Evolutionary conservation across 1,140 invertebrate species (phyloP).

Genomic region (Drosophila nigromelanica): DNA sequence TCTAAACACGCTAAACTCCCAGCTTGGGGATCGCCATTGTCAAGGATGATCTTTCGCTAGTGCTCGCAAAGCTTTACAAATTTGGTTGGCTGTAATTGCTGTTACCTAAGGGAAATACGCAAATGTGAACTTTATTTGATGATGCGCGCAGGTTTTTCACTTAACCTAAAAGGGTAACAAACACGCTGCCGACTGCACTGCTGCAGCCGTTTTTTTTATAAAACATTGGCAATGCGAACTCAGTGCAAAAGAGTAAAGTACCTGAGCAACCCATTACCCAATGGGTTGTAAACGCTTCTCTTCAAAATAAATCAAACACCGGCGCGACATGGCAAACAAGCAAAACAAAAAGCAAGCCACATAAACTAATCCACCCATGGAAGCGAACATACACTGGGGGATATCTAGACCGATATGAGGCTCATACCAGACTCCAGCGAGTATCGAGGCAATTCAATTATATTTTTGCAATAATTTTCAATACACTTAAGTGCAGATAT

Average conservation of each 20-base stretch:
- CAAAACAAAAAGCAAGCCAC: slow-evolving; percentile 43
- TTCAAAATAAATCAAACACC: slow-evolving; percentile 73
- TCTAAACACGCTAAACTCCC: slow-evolving; percentile 13
- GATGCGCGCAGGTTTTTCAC: slow-evolving; percentile 55
- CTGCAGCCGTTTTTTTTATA: neutral
- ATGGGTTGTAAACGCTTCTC: slow-evolving; percentile 39
- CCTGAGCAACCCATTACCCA: neutral
- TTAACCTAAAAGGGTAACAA: slow-evolving; percentile 50
- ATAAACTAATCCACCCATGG: slow-evolving; percentile 45
- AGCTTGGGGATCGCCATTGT: slow-evolving; percentile 15
- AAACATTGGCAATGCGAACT: slow-evolving; percentile 23
- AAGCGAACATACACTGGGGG: slow-evolving; percentile 43
- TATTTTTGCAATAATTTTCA: slow-evolving; percentile 83
- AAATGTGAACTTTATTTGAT: slow-evolving; percentile 51
- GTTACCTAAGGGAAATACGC: neutral
- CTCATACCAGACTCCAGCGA: slow-evolving; percentile 5
- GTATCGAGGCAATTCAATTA: slow-evolving; percentile 74
- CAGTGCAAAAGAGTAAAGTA: neutral
- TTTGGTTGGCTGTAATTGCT: slow-evolving; percentile 56
- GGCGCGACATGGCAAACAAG: slow-evolving; percentile 42
- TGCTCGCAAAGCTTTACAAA: slow-evolving; percentile 28
- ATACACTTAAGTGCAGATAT: slow-evolving; percentile 80
- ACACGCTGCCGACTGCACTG: slow-evolving; percentile 36
- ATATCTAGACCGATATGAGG: slow-evolving; percentile 19
- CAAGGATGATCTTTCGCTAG: slow-evolving; percentile 16